Conservation (phyloP, 1,140 invertebrate genomes). For the Phocides pigmalion region DNA sequence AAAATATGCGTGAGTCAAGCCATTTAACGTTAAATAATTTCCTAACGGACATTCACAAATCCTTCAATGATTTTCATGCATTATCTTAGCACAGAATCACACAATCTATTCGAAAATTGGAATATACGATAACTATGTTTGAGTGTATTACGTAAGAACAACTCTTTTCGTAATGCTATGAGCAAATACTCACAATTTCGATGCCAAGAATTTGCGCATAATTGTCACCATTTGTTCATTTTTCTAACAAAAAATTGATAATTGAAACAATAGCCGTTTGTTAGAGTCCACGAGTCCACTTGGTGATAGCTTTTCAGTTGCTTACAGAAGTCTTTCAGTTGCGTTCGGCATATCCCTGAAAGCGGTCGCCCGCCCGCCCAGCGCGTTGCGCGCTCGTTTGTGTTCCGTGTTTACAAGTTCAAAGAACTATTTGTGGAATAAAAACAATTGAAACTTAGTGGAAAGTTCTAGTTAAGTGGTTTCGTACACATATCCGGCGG, state of each 20-base stretch:
- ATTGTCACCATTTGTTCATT: slow-evolving; percentile 31
- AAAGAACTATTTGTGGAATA: slow-evolving; percentile 3
- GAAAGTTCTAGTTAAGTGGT: slow-evolving; percentile 7
- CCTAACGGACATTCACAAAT: too few relatives aligned
- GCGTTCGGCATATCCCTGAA: slow-evolving; percentile 18
- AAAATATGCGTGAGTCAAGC: neutral
- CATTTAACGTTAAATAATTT: neutral
- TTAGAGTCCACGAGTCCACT: slow-evolving; percentile 13
- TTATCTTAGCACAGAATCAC: neutral
- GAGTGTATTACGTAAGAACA: neutral
- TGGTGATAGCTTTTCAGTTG: slow-evolving; percentile 8
- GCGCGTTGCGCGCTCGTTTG: neutral
- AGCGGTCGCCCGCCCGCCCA: slow-evolving; percentile 42
- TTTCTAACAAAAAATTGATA: slow-evolving; percentile 29
- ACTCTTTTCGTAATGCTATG: neutral
- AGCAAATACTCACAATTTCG: neutral
- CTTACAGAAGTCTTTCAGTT: slow-evolving; percentile 30
- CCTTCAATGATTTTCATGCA: neutral
- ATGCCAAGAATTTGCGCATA: slow-evolving; percentile 14
- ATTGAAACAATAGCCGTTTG: slow-evolving; percentile 22
- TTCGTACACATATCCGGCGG: neutral
- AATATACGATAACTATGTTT: neutral
- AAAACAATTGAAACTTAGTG: slow-evolving; percentile 18
- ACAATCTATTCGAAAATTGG: neutral
- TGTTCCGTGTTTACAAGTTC: slow-evolving; percentile 16